Conservation (phyloP, 1,140 invertebrate genomes). For the Helicoverpa zea region DNA sequence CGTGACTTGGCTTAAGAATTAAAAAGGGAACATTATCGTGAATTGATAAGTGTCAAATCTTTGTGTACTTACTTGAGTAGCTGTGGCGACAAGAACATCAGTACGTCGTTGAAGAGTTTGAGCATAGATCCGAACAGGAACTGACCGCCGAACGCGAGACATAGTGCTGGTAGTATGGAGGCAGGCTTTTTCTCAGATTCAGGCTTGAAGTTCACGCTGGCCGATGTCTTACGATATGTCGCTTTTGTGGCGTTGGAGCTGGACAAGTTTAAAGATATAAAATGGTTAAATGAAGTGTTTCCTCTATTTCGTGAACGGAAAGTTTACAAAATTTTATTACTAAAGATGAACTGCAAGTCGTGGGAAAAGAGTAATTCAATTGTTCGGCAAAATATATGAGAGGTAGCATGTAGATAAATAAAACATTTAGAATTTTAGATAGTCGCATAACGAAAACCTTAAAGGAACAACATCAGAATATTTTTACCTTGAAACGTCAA, state of each 20-base stretch:
- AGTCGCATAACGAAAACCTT: constrained; percentile 4
- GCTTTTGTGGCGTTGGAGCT: constrained; percentile 87
- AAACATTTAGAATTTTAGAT: constrained; percentile 1
- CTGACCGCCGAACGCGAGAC: constrained; percentile 93
- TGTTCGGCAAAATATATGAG: neutral
- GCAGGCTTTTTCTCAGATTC: constrained; percentile 89
- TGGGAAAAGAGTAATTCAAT: constrained; percentile 9
- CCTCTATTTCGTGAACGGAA: too few relatives aligned
- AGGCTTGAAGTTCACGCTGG: constrained; percentile 91
- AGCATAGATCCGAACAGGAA: constrained; percentile 94
- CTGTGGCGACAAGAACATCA: constrained; percentile 96
- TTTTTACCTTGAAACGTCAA: constrained; percentile 33
- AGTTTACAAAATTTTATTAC: neutral
- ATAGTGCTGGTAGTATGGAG: constrained; percentile 92
- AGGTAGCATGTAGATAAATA: neutral
- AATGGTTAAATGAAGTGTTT: neutral
- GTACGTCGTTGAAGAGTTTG: constrained; percentile 94
- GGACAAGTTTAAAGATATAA: constrained; percentile 51
- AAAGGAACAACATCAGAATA: constrained; percentile 8
- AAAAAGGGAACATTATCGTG: too few relatives aligned
- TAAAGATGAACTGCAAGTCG: neutral
- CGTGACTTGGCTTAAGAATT: too few relatives aligned
- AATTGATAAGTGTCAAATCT: too few relatives aligned
- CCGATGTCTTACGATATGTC: constrained; percentile 90
- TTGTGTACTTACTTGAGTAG: constrained; percentile 72